Base-by-base conservation (phyloP, 37 sponge, comb jelly and placozoan genomes). In the Cliona cf. orientalis region DNA sequence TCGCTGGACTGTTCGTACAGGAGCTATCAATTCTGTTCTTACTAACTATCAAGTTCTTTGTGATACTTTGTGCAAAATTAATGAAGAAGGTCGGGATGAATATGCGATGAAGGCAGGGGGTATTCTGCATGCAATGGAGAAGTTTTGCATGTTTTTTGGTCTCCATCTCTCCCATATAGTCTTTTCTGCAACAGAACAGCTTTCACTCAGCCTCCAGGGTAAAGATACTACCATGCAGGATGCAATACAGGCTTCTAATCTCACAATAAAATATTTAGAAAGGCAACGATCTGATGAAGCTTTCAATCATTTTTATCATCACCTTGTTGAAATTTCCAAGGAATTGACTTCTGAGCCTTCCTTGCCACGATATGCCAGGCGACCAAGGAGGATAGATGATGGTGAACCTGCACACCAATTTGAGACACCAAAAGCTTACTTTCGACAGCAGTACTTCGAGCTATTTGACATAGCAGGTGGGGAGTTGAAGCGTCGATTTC, bases 131-230 rank as follows among this genome's bases (percentile, higher is more conserved):
- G 34, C 38, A 23, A 80, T 89, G 77, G 78, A 86, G 37, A 79
- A 82, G 42, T 89, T 90, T 80, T 23, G 32, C 26, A 86, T 82
- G 14, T 87, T 39, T 69, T 94, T 83, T 86, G 91, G 95, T 0
- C 65, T 94, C 22, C 83, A 92, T 58, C 81, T 92, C 14, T 71
- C 78, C 32, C 26, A 75, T 55, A 49, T 81, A 26, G n/a, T 84
- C 23, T 92, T 92, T 43, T 42, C 76, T 45, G 78, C 78, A 23
- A 42, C 89, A 38, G 93, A 88, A 66, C 71, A 88, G 49, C 73
- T 81, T 2, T 87, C 87, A 59, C 67, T 22, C n/a, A 69, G 69
- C 21, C 63, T 86, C n/a, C 86, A 90, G 60, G 43, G 58, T 29
- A 79, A 76, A 76, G 46, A 89, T 71, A 83, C 63, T 25, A 82